Base-by-base conservation (phyloP, 2,888 invertebrate species). In the Lutraria lutraria region DNA sequence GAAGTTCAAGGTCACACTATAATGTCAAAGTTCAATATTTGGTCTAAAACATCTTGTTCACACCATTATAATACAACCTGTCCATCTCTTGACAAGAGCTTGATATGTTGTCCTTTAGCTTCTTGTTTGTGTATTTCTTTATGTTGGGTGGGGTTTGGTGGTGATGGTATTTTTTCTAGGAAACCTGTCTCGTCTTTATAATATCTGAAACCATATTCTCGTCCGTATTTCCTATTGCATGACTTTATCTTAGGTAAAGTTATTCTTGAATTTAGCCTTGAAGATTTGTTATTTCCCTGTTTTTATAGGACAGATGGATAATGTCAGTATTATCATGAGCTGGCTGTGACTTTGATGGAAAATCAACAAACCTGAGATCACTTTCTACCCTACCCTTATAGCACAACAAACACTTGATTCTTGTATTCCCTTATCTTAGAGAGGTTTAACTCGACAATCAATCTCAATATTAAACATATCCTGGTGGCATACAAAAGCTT, bases 381-480 rank as follows among this genome's bases (percentile, higher is more conserved):
- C 76, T 34, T 76, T 76, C 76, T 34, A 76, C 76, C 34, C 76
- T 16, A 76, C 76, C 76, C 34, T 76, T 76, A 76, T 76, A 76
- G 34, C 34, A 76, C 29, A 76, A 76, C 76, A 76, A 76, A 76
- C 76, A 76, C 31, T 31, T 31, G 76, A 34, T 76, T 76, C 76
- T 76, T 76, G 31, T 76, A 34, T 2, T 76, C 25, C 8, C 76
- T 76, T 76, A 76, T 76, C 76, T 76, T 31, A 31, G 13, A 76
- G 76, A 76, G 43, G 43, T 76, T 76, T 34, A 76, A 25, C 76
- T 34, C 76, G 31, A 31, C 31, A 19, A 76, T 34, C 76, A 76
- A 34, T 76, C 76, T 76, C 34, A 19, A 76, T 13, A 31, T 76
- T 76, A 76, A 34, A 76, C 76, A 34, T 15, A 31, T 76, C 76